These are phyloP conservation scores for Euplexia lucipara DNA, from an alignment of 2,888 invertebrate genomes.

Conservation along the genomic window DNA sequence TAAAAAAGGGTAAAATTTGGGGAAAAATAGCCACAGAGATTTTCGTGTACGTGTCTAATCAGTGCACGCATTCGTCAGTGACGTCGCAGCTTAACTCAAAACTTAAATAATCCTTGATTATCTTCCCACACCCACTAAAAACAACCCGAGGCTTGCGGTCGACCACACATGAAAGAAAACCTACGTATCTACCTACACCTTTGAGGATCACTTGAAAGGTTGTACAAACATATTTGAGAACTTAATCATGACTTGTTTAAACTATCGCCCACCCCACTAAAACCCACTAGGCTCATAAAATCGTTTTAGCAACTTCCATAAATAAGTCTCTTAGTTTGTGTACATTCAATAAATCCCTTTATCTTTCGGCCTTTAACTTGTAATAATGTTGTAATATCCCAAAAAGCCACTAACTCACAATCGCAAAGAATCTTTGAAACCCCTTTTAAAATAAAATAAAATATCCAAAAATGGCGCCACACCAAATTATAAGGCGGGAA, in stretches of 20 bases:
- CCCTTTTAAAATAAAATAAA: slow-evolving; percentile 65
- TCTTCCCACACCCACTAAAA: slow-evolving; percentile 28
- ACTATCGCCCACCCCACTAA: slow-evolving; percentile 45
- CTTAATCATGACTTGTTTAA: slow-evolving; percentile 40
- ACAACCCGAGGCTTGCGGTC: background rate
- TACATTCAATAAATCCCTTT: slow-evolving; percentile 31
- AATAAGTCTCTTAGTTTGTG: slow-evolving; percentile 2
- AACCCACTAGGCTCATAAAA: slow-evolving; percentile 30
- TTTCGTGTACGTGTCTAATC: too few relatives aligned
- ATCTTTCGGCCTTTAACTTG: slow-evolving; percentile 22
- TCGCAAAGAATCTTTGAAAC: slow-evolving; percentile 47
- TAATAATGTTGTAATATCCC: slow-evolving; percentile 64
- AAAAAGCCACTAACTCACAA: slow-evolving; percentile 64
- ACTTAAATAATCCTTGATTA: background rate
- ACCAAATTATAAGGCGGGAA: slow-evolving; percentile 63
- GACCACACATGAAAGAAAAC: slow-evolving; percentile 24
- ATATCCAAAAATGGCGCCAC: slow-evolving; percentile 72
- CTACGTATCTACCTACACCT: slow-evolving; percentile 7
- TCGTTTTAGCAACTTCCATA: slow-evolving; percentile 46
- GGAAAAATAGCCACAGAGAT: too few relatives aligned
- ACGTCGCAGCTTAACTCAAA: too few relatives aligned
- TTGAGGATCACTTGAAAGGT: slow-evolving; percentile 24
- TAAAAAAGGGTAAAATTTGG: too few relatives aligned
- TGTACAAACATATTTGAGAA: slow-evolving; percentile 32
- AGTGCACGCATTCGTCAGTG: too few relatives aligned